These are phyloP conservation scores for Dendropsophus ebraccatus DNA, from an alignment of 2,113 vertebrate species.

Conservation along the genomic window DNA sequence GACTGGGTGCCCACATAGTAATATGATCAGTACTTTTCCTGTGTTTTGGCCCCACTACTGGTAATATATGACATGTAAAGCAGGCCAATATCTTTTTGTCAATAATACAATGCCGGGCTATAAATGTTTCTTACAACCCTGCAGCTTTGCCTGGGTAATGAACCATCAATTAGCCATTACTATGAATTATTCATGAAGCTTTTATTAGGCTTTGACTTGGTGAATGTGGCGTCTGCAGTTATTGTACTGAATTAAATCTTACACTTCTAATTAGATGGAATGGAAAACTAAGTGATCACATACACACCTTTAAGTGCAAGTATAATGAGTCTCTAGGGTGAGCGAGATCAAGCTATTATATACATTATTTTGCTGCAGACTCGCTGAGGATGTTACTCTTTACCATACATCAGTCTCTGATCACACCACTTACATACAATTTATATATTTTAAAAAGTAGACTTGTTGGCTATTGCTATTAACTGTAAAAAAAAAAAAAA, in stretches of 20 bases:
- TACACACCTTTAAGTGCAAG: not conserved
- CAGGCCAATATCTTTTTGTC: not conserved
- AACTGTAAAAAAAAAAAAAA: too few species aligned
- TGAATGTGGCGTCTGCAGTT: not conserved
- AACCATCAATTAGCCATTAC: slow-evolving; percentile 14
- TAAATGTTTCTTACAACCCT: not conserved
- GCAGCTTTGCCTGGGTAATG: slow-evolving; percentile 4
- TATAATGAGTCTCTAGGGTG: not conserved
- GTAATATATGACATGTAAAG: too few species aligned
- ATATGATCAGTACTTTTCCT: too few species aligned
- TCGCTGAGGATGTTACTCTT: too few species aligned
- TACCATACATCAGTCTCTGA: too few species aligned
- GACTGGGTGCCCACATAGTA: too few species aligned
- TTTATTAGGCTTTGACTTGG: slow-evolving; percentile 4
- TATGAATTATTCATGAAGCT: slow-evolving; percentile 29
- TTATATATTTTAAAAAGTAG: too few species aligned
- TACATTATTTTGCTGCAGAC: not conserved
- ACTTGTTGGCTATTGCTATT: too few species aligned
- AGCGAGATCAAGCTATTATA: not conserved
- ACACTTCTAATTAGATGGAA: not conserved
- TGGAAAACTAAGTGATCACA: not conserved
- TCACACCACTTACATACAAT: too few species aligned
- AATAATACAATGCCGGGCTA: not conserved
- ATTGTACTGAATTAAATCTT: slow-evolving; percentile 8
- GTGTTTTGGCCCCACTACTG: too few species aligned